Conservation (phyloP, 2,888 invertebrate genomes). For the Drosophila mettleri region DNA sequence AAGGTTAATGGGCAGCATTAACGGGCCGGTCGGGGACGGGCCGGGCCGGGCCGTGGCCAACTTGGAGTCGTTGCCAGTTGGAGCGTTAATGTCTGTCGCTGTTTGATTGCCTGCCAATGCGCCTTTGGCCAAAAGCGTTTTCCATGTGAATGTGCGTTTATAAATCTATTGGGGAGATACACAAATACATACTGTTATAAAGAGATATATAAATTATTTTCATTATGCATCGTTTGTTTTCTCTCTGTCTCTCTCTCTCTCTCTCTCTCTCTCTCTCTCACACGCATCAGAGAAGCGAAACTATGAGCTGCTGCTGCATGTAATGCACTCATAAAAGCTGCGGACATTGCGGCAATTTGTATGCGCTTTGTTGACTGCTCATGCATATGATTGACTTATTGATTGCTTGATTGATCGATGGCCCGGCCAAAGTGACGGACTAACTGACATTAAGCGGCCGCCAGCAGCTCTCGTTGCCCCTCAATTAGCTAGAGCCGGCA, state of each 20-base stretch:
- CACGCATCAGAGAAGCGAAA: conserved; percentile 47
- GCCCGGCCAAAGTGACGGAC: conserved; percentile 65
- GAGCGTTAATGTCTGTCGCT: conserved; percentile 67
- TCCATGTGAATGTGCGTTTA: conserved; percentile 61
- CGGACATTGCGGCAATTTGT: conserved; percentile 71
- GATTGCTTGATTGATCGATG: conserved; percentile 71
- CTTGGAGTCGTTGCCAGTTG: conserved; percentile 4
- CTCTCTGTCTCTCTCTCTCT: not conserved
- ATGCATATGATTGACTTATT: conserved; percentile 78
- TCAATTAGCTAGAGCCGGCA: conserved; percentile 65
- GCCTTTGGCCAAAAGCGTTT: conserved; percentile 57
- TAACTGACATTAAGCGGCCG: conserved; percentile 70
- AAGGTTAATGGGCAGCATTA: conserved; percentile 82
- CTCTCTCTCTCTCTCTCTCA: not conserved
- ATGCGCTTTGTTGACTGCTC: conserved; percentile 71
- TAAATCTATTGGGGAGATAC: conserved; percentile 50
- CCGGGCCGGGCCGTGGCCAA: conserved; percentile 72
- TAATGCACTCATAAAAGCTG: conserved; percentile 62
- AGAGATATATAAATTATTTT: conserved; percentile 22
- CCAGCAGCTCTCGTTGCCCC: conserved; percentile 44
- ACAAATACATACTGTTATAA: not conserved
- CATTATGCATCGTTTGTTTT: conserved; percentile 7
- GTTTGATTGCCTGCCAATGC: conserved; percentile 67
- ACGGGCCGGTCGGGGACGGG: conserved; percentile 76
- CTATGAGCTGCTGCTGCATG: conserved; percentile 36